Base-by-base conservation (phyloP, 2,113 vertebrate genomes). In the Strix aluco region DNA sequence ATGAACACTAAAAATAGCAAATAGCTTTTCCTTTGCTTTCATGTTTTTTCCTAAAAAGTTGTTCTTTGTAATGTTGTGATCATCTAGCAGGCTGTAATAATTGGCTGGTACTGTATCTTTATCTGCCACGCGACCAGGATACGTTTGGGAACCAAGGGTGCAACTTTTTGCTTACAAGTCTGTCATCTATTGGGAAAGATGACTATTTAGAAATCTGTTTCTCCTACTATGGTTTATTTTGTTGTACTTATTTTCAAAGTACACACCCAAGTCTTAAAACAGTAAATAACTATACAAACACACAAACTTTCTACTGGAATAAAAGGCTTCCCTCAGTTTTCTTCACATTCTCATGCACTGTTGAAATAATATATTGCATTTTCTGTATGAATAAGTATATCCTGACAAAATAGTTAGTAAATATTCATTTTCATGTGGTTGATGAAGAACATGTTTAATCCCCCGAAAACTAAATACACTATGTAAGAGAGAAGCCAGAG, bases 381-480 rank as follows among this genome's bases (percentile, higher is more conserved):
- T 97, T 88, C 81, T 80, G 66, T 78, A 47, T 79, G 40, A 84
- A 62, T 70, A 87, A 95, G 54, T 75, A 81, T 75, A 92, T 86
- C 70, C 52, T 86, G 88, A 90, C 54, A 85, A 77, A 96, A 81
- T 81, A 86, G 86, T 95, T 91, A 91, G 90, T 94, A 96, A 92
- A 95, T 90, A 95, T 89, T 91, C 69, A 86, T 92, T 96, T 94
- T 86, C 47, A 92, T 34, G 21, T 61, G 19, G 40, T 89, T 94
- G 73, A 70, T 9, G 26, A 90, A 86, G 90, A 97, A 58, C 65
- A 83, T 4, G 8, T 72, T 91, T 96, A 96, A 92, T 93, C 71
- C 91, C 79, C 74, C 13, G 15, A 77, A 96, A 94, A 91, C 55
- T 55, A 83, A 89, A 85, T 36, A 54, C 30, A 58, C 80, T 36